Conservation (phyloP, 2,888 invertebrate species). For the Serripes groenlandicus region DNA sequence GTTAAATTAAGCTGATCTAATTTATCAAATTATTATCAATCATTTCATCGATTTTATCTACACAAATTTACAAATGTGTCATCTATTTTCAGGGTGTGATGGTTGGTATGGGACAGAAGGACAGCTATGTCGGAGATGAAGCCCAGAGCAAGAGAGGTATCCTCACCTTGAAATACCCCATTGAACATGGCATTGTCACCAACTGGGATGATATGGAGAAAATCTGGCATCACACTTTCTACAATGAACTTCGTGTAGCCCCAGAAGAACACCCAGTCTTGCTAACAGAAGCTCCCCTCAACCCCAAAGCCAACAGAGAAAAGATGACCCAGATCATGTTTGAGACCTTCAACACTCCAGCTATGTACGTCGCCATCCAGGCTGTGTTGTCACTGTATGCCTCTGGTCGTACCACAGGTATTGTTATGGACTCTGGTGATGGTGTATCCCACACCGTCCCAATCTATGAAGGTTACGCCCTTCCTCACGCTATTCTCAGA, state of each 20-base stretch:
- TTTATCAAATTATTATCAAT: too few relatives aligned
- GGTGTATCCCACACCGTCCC: constrained; percentile 97
- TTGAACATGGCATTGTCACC: constrained; percentile 83
- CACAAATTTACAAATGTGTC: too few relatives aligned
- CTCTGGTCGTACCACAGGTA: constrained; percentile 97
- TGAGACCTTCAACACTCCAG: constrained; percentile 90
- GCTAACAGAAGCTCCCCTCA: constrained; percentile 91
- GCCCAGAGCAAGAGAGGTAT: constrained; percentile 83
- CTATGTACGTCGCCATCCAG: constrained; percentile 98
- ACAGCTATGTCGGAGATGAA: constrained; percentile 83
- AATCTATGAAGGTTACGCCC: constrained; percentile 88
- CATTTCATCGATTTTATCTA: too few relatives aligned
- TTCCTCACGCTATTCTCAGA: constrained; percentile 84
- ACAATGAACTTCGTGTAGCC: constrained; percentile 92
- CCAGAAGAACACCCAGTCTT: constrained; percentile 98
- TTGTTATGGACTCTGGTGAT: constrained; percentile 96
- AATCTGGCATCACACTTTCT: constrained; percentile 86
- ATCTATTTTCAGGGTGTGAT: constrained; percentile 71
- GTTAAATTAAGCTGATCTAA: too few relatives aligned
- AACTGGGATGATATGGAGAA: constrained; percentile 86
- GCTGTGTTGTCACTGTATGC: constrained; percentile 97
- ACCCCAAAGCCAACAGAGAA: constrained; percentile 98
- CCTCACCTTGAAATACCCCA: constrained; percentile 82
- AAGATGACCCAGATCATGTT: constrained; percentile 92
- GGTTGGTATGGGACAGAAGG: constrained; percentile 83